These are phyloP conservation scores for Mythimna loreyi DNA, from an alignment of 2,888 invertebrate genomes.

Conservation along the genomic window DNA sequence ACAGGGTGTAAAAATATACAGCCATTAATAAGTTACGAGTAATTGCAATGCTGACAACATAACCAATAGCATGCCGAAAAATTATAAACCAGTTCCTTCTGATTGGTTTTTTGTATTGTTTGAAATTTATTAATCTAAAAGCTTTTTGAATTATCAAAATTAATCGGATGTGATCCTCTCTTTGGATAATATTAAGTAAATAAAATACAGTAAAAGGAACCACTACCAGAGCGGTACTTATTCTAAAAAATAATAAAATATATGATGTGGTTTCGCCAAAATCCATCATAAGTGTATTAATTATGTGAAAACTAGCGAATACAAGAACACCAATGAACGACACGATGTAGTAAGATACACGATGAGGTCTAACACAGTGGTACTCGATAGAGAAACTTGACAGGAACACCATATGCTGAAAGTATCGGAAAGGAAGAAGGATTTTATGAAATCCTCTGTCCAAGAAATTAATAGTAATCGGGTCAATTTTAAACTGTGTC, in stretches of 20 bases:
- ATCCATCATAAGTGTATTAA: rapidly evolving
- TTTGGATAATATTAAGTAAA: constrained; percentile 30
- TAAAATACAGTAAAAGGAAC: constrained; percentile 16
- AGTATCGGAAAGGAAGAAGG: constrained; percentile 18
- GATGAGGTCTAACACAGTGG: constrained; percentile 43
- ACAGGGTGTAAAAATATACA: constrained; percentile 4
- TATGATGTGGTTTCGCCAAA: rapidly evolving
- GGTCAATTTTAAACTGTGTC: constrained; percentile 2
- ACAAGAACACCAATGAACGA: constrained; percentile 20
- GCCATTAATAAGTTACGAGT: not conserved
- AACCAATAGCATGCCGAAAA: not conserved
- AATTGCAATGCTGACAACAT: not conserved
- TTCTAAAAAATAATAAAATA: not conserved
- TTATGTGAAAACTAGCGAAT: not conserved
- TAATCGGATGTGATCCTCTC: constrained; percentile 11
- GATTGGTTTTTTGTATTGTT: not conserved
- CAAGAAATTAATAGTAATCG: constrained; percentile 18
- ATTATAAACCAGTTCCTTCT: constrained; percentile 25
- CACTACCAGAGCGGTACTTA: not conserved
- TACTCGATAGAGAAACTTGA: constrained; percentile 35
- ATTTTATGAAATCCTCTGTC: constrained; percentile 31
- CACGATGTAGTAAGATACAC: constrained; percentile 6
- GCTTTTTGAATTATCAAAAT: constrained; percentile 42
- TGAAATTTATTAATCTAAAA: constrained; percentile 20
- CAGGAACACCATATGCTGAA: constrained; percentile 26